Percentiles rank a stretch among this genome's conserved stretches.
Conservation (phyloP, 2,888 invertebrate genomes). For the Pimpla rufipes region DNA sequence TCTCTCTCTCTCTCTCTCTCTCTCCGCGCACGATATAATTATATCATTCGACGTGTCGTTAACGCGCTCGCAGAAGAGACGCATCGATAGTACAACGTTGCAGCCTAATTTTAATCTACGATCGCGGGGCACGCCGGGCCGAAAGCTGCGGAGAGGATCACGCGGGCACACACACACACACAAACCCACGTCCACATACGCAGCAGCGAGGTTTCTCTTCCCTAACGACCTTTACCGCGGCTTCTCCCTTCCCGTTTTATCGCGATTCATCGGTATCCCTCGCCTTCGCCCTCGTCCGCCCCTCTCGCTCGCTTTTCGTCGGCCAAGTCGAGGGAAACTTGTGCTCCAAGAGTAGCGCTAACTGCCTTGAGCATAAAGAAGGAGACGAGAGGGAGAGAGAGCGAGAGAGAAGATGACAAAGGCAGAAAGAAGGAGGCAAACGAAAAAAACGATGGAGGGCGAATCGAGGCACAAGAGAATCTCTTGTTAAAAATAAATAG, state of each 20-base stretch:
- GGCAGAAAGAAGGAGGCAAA: conserved; percentile 27
- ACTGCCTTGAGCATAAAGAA: conserved; percentile 57
- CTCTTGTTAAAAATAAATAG: conserved; percentile 67
- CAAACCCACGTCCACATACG: neutral
- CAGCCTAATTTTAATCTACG: conserved; percentile 69
- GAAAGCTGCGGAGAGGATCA: neutral
- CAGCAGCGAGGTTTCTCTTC: conserved; percentile 57
- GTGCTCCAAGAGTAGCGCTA: conserved; percentile 56
- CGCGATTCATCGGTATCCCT: conserved; percentile 69
- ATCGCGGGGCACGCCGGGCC: conserved; percentile 56
- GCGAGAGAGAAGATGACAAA: conserved; percentile 15
- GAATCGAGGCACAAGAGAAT: conserved; percentile 54
- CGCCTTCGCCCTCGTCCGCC: conserved; percentile 42
- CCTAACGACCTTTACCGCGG: conserved; percentile 67
- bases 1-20: neutral
- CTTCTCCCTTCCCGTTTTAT: conserved; percentile 57
- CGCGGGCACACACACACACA: too few species aligned
- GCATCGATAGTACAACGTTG: conserved; percentile 67
- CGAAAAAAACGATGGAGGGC: conserved; percentile 43
- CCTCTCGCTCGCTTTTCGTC: conserved; percentile 39
- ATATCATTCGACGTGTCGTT: conserved; percentile 68
- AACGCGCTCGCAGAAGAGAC: conserved; percentile 64
- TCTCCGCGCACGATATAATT: conserved; percentile 51
- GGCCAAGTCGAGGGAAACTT: conserved; percentile 62
- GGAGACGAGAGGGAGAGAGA: too few species aligned